phyloP scores from a whole-genome alignment of 2,113 vertebrate species.

The Campylorhamphus procurvoides region DNA sequence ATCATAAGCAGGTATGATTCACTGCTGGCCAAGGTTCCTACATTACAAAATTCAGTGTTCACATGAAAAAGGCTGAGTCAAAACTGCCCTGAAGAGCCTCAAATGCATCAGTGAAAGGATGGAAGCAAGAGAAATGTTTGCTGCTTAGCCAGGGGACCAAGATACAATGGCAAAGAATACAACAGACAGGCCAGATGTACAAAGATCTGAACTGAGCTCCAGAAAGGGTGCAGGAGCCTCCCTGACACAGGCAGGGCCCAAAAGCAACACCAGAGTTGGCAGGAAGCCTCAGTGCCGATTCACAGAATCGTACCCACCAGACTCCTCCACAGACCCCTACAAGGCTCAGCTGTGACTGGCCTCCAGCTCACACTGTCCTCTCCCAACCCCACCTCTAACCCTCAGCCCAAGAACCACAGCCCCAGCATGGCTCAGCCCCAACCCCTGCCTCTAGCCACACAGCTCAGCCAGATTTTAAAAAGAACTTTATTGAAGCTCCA shows the following conservation, averaged over 20 bases:
- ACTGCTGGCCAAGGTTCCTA: background rate
- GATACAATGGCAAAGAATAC: background rate
- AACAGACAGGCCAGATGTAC: background rate
- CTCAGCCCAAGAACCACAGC: background rate
- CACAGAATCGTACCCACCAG: background rate
- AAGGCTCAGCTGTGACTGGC: background rate
- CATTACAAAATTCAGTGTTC: background rate
- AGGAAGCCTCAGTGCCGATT: background rate
- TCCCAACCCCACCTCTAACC: background rate
- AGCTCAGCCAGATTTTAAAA: constrained; percentile 58
- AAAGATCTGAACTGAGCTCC: background rate
- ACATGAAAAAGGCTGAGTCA: background rate
- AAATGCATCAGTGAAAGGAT: background rate
- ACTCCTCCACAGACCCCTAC: background rate
- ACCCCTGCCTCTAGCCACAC: constrained; percentile 42
- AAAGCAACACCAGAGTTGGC: background rate
- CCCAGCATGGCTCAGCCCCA: background rate
- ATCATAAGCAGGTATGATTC: background rate
- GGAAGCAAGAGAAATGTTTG: background rate
- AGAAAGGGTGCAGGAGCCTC: background rate
- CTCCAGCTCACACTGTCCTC: background rate
- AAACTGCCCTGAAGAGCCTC: background rate
- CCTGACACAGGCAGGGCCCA: background rate
- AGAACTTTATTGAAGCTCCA: constrained; percentile 68
- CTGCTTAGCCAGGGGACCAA: background rate